Percentiles rank a stretch among this genome's conserved stretches.
Conservation (phyloP, 1,140 invertebrate species). For the Ceratina australensis region DNA sequence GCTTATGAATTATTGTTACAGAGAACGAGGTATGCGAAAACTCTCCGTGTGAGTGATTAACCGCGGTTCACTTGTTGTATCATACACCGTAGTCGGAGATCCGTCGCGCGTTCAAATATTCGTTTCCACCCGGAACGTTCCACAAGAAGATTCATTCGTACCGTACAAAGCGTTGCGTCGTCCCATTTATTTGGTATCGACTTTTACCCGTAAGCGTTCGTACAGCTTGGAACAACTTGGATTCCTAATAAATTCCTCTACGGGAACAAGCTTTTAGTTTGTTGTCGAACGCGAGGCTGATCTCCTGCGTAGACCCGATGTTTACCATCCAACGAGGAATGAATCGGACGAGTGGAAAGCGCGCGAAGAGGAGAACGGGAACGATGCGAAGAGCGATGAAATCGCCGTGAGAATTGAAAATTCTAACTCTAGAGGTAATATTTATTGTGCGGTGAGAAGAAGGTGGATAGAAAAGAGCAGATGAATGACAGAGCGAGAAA, state of each 20-base stretch:
- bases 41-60: conserved; percentile 31
- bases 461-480: background rate
- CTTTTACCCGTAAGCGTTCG: no score
- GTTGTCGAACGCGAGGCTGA: no score
- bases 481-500: background rate
- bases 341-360: conserved; percentile 12
- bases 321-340: no score
- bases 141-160: no score
- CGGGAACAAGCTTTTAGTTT: no score
- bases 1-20: conserved; percentile 39
- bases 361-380: conserved; percentile 1
- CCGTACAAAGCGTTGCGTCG: no score
- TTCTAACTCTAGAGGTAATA: conserved; percentile 68
- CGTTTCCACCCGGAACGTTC: no score
- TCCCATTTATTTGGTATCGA: no score
- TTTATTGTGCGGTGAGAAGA: conserved; percentile 12
- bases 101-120: conserved; percentile 24
- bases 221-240: no score
- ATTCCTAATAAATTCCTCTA: no score
- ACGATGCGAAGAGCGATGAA: conserved; percentile 57
- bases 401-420: conserved; percentile 72
- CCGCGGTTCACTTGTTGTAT: conserved; percentile 54
- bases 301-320: no score
- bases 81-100: conserved; percentile 43
- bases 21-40: conserved; percentile 41